A percentile compares a stretch with the other conserved stretches of the same genome.
Evolutionary conservation across 2,113 vertebrate species (phyloP).

Genomic region (Tachycineta bicolor): DNA sequence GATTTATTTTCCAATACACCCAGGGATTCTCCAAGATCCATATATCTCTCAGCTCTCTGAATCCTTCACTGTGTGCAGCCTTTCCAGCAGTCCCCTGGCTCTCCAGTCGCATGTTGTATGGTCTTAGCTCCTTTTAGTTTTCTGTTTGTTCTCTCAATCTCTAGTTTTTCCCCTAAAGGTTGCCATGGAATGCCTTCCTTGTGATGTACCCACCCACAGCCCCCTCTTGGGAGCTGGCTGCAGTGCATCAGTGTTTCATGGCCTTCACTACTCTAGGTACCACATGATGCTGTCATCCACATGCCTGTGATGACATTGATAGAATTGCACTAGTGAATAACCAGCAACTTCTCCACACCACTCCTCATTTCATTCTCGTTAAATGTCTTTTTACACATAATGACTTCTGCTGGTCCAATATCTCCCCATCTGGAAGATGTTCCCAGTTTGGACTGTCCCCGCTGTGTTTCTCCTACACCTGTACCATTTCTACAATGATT

Average conservation of each 20-base stretch:
- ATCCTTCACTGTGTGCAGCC: background rate
- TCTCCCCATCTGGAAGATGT: background rate
- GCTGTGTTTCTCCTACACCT: background rate
- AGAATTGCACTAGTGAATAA: background rate
- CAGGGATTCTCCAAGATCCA: background rate
- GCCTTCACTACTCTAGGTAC: background rate
- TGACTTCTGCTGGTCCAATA: background rate
- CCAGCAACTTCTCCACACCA: background rate
- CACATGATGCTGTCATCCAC: background rate
- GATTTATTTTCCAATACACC: background rate
- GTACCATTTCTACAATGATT: background rate
- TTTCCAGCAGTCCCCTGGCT: fast-evolving
- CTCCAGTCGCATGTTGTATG: no score
- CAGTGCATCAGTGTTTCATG: background rate
- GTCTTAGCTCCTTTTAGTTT: background rate
- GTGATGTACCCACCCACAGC: background rate
- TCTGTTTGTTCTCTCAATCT: background rate
- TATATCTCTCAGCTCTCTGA: background rate
- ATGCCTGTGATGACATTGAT: background rate
- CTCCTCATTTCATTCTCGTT: background rate
- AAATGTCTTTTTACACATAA: background rate
- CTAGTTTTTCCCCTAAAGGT: background rate
- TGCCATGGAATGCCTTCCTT: background rate
- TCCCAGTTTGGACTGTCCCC: background rate
- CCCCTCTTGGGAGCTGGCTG: background rate